Conservation (phyloP, 2,888 invertebrate species). For the Ornithoptera priamus region DNA sequence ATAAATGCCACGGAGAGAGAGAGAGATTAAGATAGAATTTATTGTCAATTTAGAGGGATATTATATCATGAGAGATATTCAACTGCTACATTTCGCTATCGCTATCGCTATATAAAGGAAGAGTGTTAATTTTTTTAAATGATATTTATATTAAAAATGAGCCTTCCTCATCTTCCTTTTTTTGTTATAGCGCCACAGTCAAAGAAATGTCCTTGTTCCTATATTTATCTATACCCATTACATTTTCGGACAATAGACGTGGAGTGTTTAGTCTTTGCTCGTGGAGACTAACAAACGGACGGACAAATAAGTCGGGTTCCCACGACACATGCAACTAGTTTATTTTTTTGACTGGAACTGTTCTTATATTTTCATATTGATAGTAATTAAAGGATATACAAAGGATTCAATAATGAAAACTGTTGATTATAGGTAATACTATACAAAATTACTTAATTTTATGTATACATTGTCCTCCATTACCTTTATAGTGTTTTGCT, state of each 20-base stretch:
- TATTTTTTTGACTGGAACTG: conserved; percentile 42
- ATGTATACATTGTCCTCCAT: no score
- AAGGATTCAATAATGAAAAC: no score
- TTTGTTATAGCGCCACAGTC: conserved; percentile 57
- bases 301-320: conserved; percentile 68
- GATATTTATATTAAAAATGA: neutral
- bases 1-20: no score
- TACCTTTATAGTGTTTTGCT: no score
- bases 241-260: conserved; percentile 76
- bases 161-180: neutral
- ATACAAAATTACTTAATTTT: no score
- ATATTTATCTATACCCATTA: conserved; percentile 74
- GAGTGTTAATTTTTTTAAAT: no score
- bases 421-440: no score
- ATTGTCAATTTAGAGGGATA: no score
- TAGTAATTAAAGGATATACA: conserved; percentile 9
- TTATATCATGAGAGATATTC: no score
- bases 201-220: conserved; percentile 48
- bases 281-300: conserved; percentile 63
- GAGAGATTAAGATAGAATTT: no score
- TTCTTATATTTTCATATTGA: conserved; percentile 30
- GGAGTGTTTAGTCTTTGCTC: conserved; percentile 69
- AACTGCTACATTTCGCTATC: no score
- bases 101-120: no score
- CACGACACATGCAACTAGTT: conserved; percentile 51